Percentiles rank a stretch among this genome's conserved stretches.
Evolutionary conservation across 2,797 vertebrate species (phyloP).

Genomic region (Oceanodroma leucorhoa): DNA sequence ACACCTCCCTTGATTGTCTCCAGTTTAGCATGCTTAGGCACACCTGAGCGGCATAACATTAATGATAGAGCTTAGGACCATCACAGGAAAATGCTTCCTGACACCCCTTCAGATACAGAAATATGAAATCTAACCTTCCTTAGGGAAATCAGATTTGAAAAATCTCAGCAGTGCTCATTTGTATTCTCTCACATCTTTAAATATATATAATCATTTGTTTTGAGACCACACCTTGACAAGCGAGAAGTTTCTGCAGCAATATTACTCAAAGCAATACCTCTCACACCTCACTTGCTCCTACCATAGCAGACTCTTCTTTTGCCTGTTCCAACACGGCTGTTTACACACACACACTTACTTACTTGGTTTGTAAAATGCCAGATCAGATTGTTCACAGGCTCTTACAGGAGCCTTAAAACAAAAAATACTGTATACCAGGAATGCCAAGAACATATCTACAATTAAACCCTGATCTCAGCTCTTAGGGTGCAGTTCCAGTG

Average conservation of each 20-base stretch:
- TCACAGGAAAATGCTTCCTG: not conserved
- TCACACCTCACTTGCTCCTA: not conserved
- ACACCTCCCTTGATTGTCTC: not conserved
- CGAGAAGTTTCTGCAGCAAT: not conserved
- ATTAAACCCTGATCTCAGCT: not conserved
- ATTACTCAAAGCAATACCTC: not conserved
- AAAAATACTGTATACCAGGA: not conserved
- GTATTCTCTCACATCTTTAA: not conserved
- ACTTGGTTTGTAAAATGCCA: not conserved
- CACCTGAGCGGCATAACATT: not conserved
- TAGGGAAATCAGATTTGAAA: not conserved
- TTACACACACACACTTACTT: not conserved
- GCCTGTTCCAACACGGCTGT: not conserved
- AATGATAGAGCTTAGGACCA: not conserved
- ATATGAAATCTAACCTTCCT: not conserved
- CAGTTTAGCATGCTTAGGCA: not conserved
- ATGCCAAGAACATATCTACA: not conserved
- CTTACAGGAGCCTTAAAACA: not conserved
- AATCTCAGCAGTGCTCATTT: not conserved
- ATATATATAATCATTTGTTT: not conserved
- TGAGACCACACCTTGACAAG: not conserved
- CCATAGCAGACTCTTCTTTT: not conserved
- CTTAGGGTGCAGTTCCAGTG: not conserved
- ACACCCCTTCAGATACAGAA: not conserved
- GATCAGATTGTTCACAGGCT: accelerated